Conservation (phyloP, 1,140 invertebrate species). For the Euura lappo region DNA sequence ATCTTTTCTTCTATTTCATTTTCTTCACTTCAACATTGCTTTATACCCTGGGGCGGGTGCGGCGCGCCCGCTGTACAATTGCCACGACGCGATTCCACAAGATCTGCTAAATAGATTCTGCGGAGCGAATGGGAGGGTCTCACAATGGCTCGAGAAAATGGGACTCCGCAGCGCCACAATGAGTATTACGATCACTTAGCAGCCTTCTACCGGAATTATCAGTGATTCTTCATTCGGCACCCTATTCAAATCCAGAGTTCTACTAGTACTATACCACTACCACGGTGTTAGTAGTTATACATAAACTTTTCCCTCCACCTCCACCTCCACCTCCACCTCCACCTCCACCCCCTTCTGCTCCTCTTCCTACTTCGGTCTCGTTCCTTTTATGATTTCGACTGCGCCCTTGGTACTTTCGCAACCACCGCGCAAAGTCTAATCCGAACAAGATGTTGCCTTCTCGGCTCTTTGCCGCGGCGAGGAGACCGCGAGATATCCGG, state of each 20-base stretch:
- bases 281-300: too few species aligned
- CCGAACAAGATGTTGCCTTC: conserved; percentile 45
- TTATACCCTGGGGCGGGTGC: too few species aligned
- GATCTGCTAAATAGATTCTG: neutral
- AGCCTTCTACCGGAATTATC: conserved; percentile 29
- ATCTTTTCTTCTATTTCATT: too few species aligned
- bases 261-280: too few species aligned
- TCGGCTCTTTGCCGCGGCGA: conserved; percentile 8
- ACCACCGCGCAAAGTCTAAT: conserved; percentile 27
- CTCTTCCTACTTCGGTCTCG: neutral
- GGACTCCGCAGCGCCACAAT: conserved; percentile 19
- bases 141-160: conserved; percentile 8
- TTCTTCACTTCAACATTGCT: too few species aligned
- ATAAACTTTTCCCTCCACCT: neutral
- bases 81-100: neutral
- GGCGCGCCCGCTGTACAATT: neutral
- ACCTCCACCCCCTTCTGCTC: neutral
- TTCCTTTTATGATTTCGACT: conserved; percentile 38
- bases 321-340: conserved; percentile 1
- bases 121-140: neutral
- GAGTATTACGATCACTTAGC: conserved; percentile 31
- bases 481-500: neutral
- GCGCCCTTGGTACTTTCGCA: conserved; percentile 26
- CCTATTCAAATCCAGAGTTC: neutral
- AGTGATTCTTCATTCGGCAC: conserved; percentile 36